Evolutionary conservation across 2,113 vertebrate genomes (phyloP).

Genomic region (Pardalotus punctatus): DNA sequence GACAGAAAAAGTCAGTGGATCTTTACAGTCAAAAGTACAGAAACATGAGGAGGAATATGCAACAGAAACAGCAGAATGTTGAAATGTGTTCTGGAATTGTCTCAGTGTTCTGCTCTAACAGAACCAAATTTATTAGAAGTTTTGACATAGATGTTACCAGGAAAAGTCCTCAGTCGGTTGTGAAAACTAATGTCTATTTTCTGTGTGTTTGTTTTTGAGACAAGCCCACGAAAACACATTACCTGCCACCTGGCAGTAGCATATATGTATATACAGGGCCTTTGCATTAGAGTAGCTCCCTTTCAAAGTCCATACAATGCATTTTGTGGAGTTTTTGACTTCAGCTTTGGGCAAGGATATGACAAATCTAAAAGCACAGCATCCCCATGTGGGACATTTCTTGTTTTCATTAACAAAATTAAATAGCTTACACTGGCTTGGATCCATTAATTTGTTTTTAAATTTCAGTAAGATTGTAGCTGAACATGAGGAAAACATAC

Average conservation of each 20-base stretch:
- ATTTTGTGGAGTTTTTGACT: background rate
- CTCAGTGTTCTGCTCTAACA: background rate
- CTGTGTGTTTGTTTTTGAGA: background rate
- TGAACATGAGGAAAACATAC: background rate
- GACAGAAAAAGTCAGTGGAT: background rate
- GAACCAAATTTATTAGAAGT: background rate
- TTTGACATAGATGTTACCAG: background rate
- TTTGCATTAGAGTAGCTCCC: background rate
- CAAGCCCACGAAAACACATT: background rate
- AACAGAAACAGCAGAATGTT: background rate
- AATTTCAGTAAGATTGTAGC: background rate
- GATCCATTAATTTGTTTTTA: background rate
- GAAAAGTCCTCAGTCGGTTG: rapidly evolving
- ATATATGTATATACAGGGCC: background rate
- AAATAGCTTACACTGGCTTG: background rate
- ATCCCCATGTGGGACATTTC: background rate
- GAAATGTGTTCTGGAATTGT: background rate
- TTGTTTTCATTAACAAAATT: background rate
- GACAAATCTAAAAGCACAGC: background rate
- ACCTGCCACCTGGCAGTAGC: background rate
- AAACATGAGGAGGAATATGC: background rate
- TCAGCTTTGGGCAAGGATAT: background rate
- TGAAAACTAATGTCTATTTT: background rate
- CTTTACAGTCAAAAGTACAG: background rate
- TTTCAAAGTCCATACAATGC: background rate